Percentiles rank a stretch among this genome's conserved stretches.
phyloP scores from a whole-genome alignment of 2,888 invertebrate species.

The Eilema griseolum region DNA sequence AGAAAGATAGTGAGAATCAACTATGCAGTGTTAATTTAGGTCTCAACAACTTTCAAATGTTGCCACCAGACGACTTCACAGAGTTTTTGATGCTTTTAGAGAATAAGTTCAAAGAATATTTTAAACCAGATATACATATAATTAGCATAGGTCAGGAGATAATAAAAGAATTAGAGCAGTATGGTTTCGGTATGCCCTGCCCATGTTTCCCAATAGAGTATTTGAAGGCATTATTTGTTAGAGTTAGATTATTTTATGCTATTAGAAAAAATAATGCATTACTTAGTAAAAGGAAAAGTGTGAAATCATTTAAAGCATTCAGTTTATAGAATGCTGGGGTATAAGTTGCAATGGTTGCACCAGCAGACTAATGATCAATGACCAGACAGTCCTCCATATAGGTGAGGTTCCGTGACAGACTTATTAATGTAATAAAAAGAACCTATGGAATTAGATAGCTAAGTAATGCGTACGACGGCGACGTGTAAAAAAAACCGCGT shows the following conservation, averaged over 20 bases:
- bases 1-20: neutral
- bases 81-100: conserved; percentile 41
- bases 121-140: conserved; percentile 29
- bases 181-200: conserved; percentile 41
- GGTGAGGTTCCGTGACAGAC: too few species aligned
- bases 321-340: conserved; percentile 24
- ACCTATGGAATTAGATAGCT: too few species aligned
- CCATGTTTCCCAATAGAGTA: conserved; percentile 46
- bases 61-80: conserved; percentile 36
- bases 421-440: too few species aligned
- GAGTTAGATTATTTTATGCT: conserved; percentile 45
- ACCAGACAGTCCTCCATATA: neutral
- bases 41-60: conserved; percentile 22
- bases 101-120: conserved; percentile 40
- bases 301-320: conserved; percentile 24
- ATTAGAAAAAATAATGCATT: conserved; percentile 43
- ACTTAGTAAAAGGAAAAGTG: conserved; percentile 28
- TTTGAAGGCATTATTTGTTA: conserved; percentile 43
- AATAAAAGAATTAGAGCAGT: conserved; percentile 31
- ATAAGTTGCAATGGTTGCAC: neutral
- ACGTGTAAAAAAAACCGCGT: too few species aligned
- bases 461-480: too few species aligned
- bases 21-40: conserved; percentile 23
- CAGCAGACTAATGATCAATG: neutral
- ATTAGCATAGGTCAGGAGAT: conserved; percentile 39